phyloP scores from a whole-genome alignment of 2,888 invertebrate genomes.

The Megaustenia siamemsis region DNA sequence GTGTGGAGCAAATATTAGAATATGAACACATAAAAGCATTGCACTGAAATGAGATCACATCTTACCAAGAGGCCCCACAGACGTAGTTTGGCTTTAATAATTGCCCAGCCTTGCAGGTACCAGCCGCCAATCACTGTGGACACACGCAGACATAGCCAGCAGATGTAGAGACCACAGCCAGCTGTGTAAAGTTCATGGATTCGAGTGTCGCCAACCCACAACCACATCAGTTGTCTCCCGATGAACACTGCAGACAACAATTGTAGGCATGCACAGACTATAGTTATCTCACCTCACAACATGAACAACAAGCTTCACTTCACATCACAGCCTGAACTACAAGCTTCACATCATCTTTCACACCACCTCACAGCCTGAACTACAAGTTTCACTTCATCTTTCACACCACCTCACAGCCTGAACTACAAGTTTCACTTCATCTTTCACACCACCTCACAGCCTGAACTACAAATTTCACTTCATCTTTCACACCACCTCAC shows the following conservation, averaged over 20 bases:
- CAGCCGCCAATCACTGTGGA: conserved; percentile 90
- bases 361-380: too few species aligned
- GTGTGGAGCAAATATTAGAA: not conserved
- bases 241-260: conserved; percentile 85
- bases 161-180: conserved; percentile 95
- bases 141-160: conserved; percentile 94
- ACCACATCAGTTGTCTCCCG: conserved; percentile 91
- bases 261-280: not conserved
- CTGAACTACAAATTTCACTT: too few species aligned
- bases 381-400: too few species aligned
- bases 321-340: too few species aligned
- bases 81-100: conserved; percentile 78
- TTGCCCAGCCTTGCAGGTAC: conserved; percentile 92
- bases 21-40: not conserved
- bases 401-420: too few species aligned
- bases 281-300: too few species aligned
- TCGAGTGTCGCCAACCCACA: conserved; percentile 87
- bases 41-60: not conserved
- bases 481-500: too few species aligned
- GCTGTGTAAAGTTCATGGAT: conserved; percentile 98
- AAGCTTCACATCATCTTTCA: too few species aligned
- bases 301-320: too few species aligned
- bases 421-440: too few species aligned
- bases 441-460: too few species aligned
- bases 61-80: conserved; percentile 80